Base-by-base conservation (phyloP, 2,113 vertebrate species). In the Dicentrarchus labrax region DNA sequence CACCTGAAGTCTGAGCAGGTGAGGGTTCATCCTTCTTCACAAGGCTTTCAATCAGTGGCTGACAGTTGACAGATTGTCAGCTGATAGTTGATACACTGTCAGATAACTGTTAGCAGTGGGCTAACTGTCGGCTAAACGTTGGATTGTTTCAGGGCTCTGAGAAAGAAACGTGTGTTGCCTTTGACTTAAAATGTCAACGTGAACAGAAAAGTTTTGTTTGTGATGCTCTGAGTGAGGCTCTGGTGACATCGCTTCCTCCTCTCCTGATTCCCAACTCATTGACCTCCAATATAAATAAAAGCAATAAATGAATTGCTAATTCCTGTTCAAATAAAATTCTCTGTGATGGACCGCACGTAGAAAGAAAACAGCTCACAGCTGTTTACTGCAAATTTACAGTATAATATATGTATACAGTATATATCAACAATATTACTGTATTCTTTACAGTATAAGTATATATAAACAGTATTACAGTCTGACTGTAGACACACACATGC, bases 401-500 rank as follows among this genome's bases (percentile, higher is more conserved):
- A 78, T 16, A 30, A 61, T 21, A 22, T n/a, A 56, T 11, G 5
- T 72, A 16, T 48, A 7, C 45, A 47, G 45, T 54, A 83, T 38
- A 39, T 68, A 60, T 50, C 41, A n/a, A 69, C 62, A 79, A 19
- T 54, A 73, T 54, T 36, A 69, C 43, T 70, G 22, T n/a, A 61
- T 24, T 6, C 11, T 48, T 39, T 56, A 62, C 54, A 61, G 57
- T 51, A 57, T 56, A 22, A 47, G 45, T 54, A 69, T 43, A 45
- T 64, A 71, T 76, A 15, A 57, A 62, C 56, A 72, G 50, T 50
- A 66, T 65, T 60, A 71, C 51, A 76, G 67, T 80, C 62, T 38
- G 54, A 70, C 19, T 69, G 54, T 50, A 65, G 12, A 79, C 72
- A 88, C 79, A 84, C 72, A 79, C 78, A 89, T 76, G 82, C 85